Evolutionary conservation across 2,888 invertebrate genomes (phyloP), one percentile per base, ranked within the genome.

Genomic region (Leptinotarsa tumamoca): DNA sequence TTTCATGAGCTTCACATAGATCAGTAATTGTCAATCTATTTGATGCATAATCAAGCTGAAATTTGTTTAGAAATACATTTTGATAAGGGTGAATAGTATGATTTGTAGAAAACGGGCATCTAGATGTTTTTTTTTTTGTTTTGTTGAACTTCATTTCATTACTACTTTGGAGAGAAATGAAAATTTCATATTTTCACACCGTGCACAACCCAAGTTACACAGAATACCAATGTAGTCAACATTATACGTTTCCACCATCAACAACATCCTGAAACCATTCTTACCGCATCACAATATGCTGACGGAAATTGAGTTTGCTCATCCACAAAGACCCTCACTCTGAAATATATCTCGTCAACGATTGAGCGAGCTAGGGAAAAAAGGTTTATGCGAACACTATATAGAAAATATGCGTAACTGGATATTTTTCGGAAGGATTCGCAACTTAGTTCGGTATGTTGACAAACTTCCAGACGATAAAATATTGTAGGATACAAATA

Each of bases 301-400:
- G 27, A 63, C 63, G 33, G 7, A 63, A 63, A 63, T 63, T 43
- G 63, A 63, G 43, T 63, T 63, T 63, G 15, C 18, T 43, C 63
- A n/a, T 63, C 33, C 43, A 63, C 63, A 63, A 33, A 43, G 18
- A 63, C 13, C 13, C 43, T 43, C n/a, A n/a, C 63, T 63, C n/a
- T 63, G 63, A 13, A 18, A 63, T 27, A 21, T 43, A 43, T 63
- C 33, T 63, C 17, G 43, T 10, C n/a, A 33, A 4, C 43, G 13
- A 63, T 43, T 5, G 13, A 33, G 7, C n/a, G 33, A 63, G 33
- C 17, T 33, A 63, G 10, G 14, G 58, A 14, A 23, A 14, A 23
- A 58, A 23, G 23, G 58, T 58, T 58, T 43, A 43, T 23, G 17
- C 14, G 14, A 58, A 14, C 58, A 27, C 58, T 21, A 13, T 56